Evolutionary conservation across 2,888 invertebrate species (phyloP), one percentile per base, ranked within the genome.

Genomic region (Pilophorus perplexus): DNA sequence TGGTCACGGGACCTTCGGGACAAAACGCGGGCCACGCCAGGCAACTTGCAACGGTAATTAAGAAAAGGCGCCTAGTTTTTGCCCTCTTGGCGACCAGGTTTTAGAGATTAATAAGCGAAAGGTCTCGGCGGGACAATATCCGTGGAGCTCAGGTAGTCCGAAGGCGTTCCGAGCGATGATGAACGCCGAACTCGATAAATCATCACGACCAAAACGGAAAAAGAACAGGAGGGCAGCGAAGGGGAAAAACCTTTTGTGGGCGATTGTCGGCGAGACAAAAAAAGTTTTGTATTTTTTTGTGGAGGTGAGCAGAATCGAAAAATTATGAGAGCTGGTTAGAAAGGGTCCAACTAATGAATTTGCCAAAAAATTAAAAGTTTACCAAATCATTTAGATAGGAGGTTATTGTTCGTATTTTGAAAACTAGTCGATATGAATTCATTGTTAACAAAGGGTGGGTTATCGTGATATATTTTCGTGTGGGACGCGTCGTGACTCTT

Each of bases 41-140:
- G n/a, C n/a, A n/a, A n/a, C n/a, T n/a, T 28, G 44, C 44, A 14
- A 22, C 27, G 27, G 62, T 62, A 62, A 62, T 62, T 62, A 62
- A 62, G 48, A 62, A 48, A 62, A 46, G 62, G 62, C 62, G 62
- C 62, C 62, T 62, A 33, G 59, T 59, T 48, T 48, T 44, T 48
- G 44, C 57, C 28, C 48, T 20, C 22, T 44, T 55, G 42, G 27
- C 55, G 66, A 48, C 66, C 57, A 66, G 57, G 27, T 48, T 48
- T 48, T 42, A 46, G 57, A 66, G 66, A 66, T 66, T 66, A 66
- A 66, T 66, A 66, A 66, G 55, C 22, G n/a, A 22, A 44, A 23
- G 48, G 57, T 42, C n/a, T n/a, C n/a, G n/a, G n/a, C n/a, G n/a
- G n/a, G n/a, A n/a, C n/a, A 52, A 66, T 44, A 44, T 46, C 50